Percentiles rank a stretch among this genome's conserved stretches.
These are phyloP conservation scores for Hermetia illucens DNA, from an alignment of 1,140 invertebrate genomes.

Conservation along the genomic window DNA sequence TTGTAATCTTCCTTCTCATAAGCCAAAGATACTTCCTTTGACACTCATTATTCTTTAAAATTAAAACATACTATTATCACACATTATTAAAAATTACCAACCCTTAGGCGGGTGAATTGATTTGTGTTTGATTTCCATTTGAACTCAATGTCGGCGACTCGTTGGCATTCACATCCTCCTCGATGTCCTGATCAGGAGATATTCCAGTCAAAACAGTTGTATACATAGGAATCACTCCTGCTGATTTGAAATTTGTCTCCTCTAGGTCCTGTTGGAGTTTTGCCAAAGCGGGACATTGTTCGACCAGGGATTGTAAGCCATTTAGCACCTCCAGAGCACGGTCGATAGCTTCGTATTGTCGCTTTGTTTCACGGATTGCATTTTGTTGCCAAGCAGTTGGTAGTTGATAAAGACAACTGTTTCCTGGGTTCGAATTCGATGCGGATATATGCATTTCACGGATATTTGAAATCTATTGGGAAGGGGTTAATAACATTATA, in stretches of 20 bases:
- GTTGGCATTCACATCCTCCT: constrained; percentile 4
- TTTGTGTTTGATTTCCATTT: constrained; percentile 1
- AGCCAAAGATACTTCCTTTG: too few species aligned
- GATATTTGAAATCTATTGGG: too few species aligned
- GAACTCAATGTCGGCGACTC: not conserved
- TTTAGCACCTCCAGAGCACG: constrained; percentile 32
- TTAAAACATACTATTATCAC: not conserved
- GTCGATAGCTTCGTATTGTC: constrained; percentile 34
- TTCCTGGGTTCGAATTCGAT: too few species aligned
- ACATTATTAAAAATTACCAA: not conserved
- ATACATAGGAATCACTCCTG: constrained; percentile 14
- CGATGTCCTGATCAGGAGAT: not conserved
- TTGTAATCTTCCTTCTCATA: too few species aligned
- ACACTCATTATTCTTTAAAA: too few species aligned
- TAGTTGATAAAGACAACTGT: too few species aligned
- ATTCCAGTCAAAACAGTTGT: not conserved
- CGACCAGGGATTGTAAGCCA: constrained; percentile 28
- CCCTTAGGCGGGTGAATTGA: constrained; percentile 1
- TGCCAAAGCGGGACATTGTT: constrained; percentile 28
- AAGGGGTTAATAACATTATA: too few species aligned
- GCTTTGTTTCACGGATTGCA: constrained; percentile 28
- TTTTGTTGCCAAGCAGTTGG: too few species aligned
- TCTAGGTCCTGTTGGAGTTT: constrained; percentile 31
- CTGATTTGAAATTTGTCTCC: constrained; percentile 30
- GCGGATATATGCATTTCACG: too few species aligned